Evolutionary conservation across 1,140 invertebrate species (phyloP).

Genomic region (Periplaneta americana): DNA sequence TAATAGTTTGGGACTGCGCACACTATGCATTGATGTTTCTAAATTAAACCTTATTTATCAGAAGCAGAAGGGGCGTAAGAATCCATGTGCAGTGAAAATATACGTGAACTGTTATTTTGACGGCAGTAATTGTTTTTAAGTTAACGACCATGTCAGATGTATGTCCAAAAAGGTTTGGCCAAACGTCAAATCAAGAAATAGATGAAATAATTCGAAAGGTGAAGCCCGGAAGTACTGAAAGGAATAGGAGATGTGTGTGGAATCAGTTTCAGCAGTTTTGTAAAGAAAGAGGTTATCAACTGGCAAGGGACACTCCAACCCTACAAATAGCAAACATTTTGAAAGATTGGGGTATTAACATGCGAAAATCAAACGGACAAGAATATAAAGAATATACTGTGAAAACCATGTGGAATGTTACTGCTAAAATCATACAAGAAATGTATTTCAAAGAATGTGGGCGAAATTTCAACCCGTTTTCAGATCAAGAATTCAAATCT

Average conservation of each 20-base stretch:
- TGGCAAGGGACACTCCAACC: not conserved
- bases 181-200: not conserved
- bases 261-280: no score
- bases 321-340: not conserved
- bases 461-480: no score
- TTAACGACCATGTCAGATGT: no score
- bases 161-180: not conserved
- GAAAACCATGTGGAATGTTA: not conserved
- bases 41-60: no score
- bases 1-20: no score
- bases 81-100: no score
- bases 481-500: no score
- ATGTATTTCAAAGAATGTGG: not conserved
- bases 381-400: not conserved
- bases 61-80: no score
- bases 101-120: no score
- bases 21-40: no score
- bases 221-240: not conserved
- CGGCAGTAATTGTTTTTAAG: no score
- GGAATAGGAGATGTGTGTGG: not conserved
- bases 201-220: not conserved
- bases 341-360: not conserved
- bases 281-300: not conserved
- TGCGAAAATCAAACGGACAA: not conserved
- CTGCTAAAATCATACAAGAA: not conserved